Conservation (phyloP, 1,140 invertebrate genomes). For the Lamellibrachia luymesi region DNA sequence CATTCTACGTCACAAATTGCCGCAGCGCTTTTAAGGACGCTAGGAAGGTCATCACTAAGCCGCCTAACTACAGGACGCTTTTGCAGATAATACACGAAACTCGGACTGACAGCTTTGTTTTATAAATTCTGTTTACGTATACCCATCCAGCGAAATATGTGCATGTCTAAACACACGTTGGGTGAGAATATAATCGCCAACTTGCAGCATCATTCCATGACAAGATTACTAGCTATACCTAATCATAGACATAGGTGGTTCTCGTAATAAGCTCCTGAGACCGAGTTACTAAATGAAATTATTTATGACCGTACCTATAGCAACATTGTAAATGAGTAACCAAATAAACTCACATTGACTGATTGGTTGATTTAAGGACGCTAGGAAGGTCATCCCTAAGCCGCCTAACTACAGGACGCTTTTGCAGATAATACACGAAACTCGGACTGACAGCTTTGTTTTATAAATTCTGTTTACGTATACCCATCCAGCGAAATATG, state of each 20-base stretch:
- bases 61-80: not conserved
- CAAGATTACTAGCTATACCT: too few species aligned
- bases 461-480: not conserved
- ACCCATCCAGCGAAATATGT: not conserved
- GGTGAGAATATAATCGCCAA: not conserved
- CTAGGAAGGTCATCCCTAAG: not conserved
- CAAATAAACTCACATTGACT: too few species aligned
- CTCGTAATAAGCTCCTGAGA: too few species aligned
- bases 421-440: not conserved
- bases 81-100: not conserved
- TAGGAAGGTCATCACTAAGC: not conserved
- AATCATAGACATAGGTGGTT: too few species aligned
- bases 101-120: not conserved
- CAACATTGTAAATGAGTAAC: too few species aligned
- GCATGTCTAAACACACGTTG: not conserved
- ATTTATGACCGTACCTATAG: too few species aligned
- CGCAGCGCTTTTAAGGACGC: not conserved
- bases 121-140: not conserved
- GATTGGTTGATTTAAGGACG: not conserved
- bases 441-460: not conserved
- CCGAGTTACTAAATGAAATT: too few species aligned
- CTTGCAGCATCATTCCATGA: too few species aligned
- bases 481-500: not conserved
- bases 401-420: not conserved
- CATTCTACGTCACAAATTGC: slow-evolving; percentile 4